Base-by-base conservation (phyloP, 2,888 invertebrate genomes). In the Pomacea canaliculata region DNA sequence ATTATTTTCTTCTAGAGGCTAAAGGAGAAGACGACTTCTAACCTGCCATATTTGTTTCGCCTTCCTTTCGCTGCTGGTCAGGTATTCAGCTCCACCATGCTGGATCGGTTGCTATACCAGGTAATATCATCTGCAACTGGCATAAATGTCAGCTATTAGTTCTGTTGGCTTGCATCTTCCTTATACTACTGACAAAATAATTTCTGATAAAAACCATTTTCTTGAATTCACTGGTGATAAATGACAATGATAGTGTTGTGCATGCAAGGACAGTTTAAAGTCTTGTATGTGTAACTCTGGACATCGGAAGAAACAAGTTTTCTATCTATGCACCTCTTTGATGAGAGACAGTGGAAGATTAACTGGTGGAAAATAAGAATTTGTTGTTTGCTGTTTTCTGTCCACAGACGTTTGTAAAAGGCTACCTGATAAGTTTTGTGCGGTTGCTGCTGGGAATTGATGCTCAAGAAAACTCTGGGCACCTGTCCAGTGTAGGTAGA, bases 11-110 rank as follows among this genome's bases (percentile, higher is more conserved):
- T 93, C 83, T 93, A 98, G 98, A 95, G 96, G 89, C 97, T 98
- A 92, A 96, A 97, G 90, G 97, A 98, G 90, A 93, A 97, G 81
- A 98, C 98, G 8, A 97, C 97, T 7, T 98, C 98, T 7, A 97
- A 98, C 92, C 96, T 99, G 90, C 97, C 98, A 67, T 99, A 98
- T 92, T 98, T 99, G 97, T 99, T 99, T 92, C 95, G 99, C 73
- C 92, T 99, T 84, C 98, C 98, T 5, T 99, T 99, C 90, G 98
- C 98, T 71, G 97, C 98, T 67, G 99, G 98, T 56, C 96, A 96
- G 83, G 98, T 99, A 71, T 99, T 99, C 93, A 97, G 97, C 87
- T 98, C 98, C 68, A 97, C 97, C 81, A 99, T 99, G 98, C 92
- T 99, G 90, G 98, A 99, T 91, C 97, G 98, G 0, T 92, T 99